Evolutionary conservation across 2,888 invertebrate species (phyloP).

Genomic region (Tenthredo notha): DNA sequence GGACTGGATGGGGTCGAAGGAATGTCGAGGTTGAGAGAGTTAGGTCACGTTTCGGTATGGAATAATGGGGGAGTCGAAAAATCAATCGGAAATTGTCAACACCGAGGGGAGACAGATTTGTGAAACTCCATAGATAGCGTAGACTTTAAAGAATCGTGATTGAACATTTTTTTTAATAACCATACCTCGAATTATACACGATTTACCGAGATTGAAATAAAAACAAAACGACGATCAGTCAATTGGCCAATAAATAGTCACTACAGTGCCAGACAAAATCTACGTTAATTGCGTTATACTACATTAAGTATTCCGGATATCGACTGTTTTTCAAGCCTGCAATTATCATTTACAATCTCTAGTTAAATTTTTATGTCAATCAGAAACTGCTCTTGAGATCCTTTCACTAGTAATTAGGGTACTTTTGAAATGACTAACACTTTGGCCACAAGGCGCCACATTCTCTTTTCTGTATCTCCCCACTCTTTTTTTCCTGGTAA

Average conservation of each 20-base stretch:
- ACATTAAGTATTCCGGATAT: neutral
- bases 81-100: constrained; percentile 51
- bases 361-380: neutral
- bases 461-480: neutral
- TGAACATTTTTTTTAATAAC: neutral
- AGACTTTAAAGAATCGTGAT: neutral
- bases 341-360: neutral
- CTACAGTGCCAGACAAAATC: neutral
- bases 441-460: neutral
- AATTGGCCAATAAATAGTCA: neutral
- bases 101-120: constrained; percentile 4
- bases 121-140: neutral
- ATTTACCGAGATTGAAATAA: neutral
- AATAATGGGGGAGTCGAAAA: constrained; percentile 24
- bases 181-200: neutral
- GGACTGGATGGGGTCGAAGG: constrained; percentile 16
- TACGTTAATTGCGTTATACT: neutral
- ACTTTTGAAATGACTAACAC: neutral
- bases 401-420: neutral
- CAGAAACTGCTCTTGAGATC: neutral
- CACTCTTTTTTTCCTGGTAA: neutral
- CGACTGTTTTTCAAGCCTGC: neutral
- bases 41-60: constrained; percentile 37
- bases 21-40: constrained; percentile 10
- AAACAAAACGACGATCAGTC: neutral